These are phyloP conservation scores for Anguilla anguilla DNA, from an alignment of 2,797 vertebrate species.

Conservation along the genomic window DNA sequence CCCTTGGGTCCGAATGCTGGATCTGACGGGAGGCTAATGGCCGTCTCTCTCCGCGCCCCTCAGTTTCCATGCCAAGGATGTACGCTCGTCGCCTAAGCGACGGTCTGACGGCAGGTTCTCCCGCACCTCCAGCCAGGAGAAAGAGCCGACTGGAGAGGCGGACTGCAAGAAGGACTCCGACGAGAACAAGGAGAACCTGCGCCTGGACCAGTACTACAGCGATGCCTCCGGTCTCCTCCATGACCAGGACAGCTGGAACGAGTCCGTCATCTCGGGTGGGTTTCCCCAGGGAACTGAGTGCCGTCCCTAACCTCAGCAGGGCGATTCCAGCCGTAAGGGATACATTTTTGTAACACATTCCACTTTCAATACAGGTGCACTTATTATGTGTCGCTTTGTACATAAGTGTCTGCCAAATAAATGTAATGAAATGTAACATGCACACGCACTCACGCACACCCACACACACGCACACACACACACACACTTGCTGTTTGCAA, in stretches of 20 bases:
- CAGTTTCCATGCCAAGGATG: slow-evolving; percentile 88
- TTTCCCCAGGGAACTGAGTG: background rate
- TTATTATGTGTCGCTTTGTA: too few species aligned
- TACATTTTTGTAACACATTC: too few species aligned
- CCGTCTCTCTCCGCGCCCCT: slow-evolving; percentile 11
- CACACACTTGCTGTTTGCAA: background rate
- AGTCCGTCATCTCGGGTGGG: slow-evolving; percentile 93
- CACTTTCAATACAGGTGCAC: too few species aligned
- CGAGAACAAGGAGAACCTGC: slow-evolving; percentile 96
- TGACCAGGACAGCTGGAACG: slow-evolving; percentile 89
- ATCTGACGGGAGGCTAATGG: background rate
- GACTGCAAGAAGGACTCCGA: slow-evolving; percentile 80
- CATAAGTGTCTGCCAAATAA: too few species aligned
- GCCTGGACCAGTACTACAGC: slow-evolving; percentile 79
- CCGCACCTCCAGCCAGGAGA: slow-evolving; percentile 81
- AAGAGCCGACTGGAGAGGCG: slow-evolving; percentile 59
- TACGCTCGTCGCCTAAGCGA: slow-evolving; percentile 85
- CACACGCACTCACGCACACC: background rate
- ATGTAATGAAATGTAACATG: background rate
- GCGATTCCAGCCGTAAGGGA: background rate
- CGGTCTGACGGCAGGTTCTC: slow-evolving; percentile 82
- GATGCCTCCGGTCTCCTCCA: slow-evolving; percentile 74
- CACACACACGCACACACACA: background rate
- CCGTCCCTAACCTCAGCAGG: background rate
- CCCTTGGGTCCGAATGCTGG: background rate